phyloP scores from a whole-genome alignment of 2,797 vertebrate genomes.

The Melanotaenia nigrans region DNA sequence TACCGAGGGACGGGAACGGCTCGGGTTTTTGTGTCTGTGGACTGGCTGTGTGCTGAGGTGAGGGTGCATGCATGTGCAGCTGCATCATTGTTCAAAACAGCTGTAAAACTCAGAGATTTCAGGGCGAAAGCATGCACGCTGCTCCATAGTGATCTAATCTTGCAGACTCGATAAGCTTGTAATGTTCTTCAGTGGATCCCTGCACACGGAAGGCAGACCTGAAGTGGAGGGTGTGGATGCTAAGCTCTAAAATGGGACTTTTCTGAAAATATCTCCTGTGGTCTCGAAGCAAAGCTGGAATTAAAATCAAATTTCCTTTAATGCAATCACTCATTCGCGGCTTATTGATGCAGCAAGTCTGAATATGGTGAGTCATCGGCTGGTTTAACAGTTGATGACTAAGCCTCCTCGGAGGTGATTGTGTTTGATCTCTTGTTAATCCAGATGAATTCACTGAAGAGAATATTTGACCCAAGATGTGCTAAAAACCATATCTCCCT shows the following conservation, averaged over 20 bases:
- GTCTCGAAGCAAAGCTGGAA: not conserved
- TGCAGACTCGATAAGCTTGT: not conserved
- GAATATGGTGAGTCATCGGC: not conserved
- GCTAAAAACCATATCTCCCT: not conserved
- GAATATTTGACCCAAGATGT: not conserved
- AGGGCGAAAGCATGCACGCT: not conserved
- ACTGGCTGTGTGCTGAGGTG: not conserved
- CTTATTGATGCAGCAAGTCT: not conserved
- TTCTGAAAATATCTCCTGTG: conserved; percentile 4
- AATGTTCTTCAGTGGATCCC: conserved; percentile 16
- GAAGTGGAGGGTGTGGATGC: conserved; percentile 37
- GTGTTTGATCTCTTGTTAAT: not conserved
- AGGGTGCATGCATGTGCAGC: not conserved
- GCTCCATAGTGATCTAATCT: not conserved
- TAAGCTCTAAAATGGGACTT: conserved; percentile 10
- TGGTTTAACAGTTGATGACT: not conserved
- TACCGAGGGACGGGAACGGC: not conserved
- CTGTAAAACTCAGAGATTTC: not conserved
- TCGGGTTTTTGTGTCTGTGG: not conserved
- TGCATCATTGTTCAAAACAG: not conserved
- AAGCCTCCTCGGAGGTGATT: not conserved
- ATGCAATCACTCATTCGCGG: not conserved
- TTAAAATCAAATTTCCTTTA: not conserved
- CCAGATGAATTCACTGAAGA: not conserved
- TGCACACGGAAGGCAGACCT: conserved; percentile 1